These are phyloP conservation scores for Hycleus phaleratus DNA, from an alignment of 1,140 invertebrate genomes.

Conservation along the genomic window DNA sequence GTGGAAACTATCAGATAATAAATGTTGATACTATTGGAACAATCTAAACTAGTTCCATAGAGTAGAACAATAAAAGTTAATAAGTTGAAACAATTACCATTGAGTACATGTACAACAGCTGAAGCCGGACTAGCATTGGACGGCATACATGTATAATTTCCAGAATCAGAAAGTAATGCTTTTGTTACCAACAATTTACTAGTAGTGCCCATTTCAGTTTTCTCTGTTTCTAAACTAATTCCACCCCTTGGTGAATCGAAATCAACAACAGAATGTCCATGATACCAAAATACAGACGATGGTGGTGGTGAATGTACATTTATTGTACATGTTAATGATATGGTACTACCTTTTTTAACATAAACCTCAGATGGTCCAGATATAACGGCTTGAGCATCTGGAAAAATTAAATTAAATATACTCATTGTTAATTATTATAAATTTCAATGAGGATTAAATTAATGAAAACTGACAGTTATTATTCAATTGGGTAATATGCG, in stretches of 20 bases:
- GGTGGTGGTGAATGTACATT: conserved; percentile 79
- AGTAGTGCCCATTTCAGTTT: conserved; percentile 78
- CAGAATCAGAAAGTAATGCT: conserved; percentile 75
- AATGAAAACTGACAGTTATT: too few species aligned
- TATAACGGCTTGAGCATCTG: conserved; percentile 80
- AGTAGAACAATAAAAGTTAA: too few species aligned
- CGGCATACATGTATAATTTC: conserved; percentile 82
- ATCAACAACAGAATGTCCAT: conserved; percentile 70
- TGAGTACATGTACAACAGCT: conserved; percentile 81
- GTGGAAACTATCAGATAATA: too few species aligned
- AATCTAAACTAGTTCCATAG: too few species aligned
- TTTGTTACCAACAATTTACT: conserved; percentile 83
- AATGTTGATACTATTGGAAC: too few species aligned
- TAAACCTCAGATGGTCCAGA: conserved; percentile 78
- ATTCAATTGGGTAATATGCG: too few species aligned
- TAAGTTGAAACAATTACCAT: conserved; percentile 53
- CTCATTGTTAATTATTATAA: too few species aligned
- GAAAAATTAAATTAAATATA: conserved; percentile 34
- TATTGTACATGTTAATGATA: conserved; percentile 79
- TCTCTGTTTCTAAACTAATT: conserved; percentile 85
- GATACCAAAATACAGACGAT: conserved; percentile 71
- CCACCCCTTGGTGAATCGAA: conserved; percentile 80
- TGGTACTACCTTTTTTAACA: conserved; percentile 84
- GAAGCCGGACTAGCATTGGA: conserved; percentile 81
- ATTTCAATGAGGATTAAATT: too few species aligned